Base-by-base conservation (phyloP, 2,888 invertebrate genomes). In the Didymodactylos carnosus region DNA sequence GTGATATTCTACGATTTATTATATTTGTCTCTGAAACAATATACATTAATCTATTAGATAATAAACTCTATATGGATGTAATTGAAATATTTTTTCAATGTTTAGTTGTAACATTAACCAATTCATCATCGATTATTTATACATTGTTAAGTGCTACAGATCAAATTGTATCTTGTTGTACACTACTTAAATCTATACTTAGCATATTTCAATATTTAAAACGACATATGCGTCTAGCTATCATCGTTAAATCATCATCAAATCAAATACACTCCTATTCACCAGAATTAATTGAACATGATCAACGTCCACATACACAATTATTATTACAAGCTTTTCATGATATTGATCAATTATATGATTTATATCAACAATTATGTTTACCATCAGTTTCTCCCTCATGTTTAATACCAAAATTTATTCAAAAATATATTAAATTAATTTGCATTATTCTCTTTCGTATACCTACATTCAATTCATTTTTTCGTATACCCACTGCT, bases 391-490 rank as follows among this genome's bases (percentile, higher is more conserved):
- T n/a, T n/a, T n/a, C n/a, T n/a, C n/a, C n/a, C n/a, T n/a, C n/a
- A n/a, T n/a, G n/a, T n/a, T n/a, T n/a, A n/a, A 62, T 62, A 10
- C 62, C 62, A n/a, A 16, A 62, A 35, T 62, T 62, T n/a, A 35
- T n/a, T 62, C 62, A 35, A 35, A 6, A 62, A n/a, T 19, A 62
- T 62, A 5, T 62, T 10, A 29, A 35, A 11, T 7, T 19, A 14
- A 62, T 62, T 3, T 16, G n/a, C n/a, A 71, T 74, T 23, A 53
- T 51, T 29, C 19, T 74, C 11, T 74, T 71, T 46, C 74, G 71
- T n/a, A 43, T 74, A 49, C 74, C 74, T 25, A 41, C 71, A 29
- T 39, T 74, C 19, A 71, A 74, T 25, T 39, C 71, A 39, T 74
- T 74, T 46, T 71, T 74, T 27, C 51, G 74, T 39, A 74, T 74